Evolutionary conservation across 2,797 vertebrate species (phyloP).

Genomic region (Synanceia verrucosa): DNA sequence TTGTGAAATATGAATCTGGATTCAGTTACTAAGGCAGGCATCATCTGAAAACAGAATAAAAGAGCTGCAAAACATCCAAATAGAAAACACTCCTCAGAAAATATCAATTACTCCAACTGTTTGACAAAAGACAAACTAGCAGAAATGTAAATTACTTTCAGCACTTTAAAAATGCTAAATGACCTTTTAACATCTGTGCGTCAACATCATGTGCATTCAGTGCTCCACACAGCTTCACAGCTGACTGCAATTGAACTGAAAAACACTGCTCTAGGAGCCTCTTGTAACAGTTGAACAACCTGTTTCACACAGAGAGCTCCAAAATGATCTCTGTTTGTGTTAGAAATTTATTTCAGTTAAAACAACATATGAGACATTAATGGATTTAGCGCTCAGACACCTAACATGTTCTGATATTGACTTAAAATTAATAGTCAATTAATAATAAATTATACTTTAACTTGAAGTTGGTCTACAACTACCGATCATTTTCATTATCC

Average conservation of each 20-base stretch:
- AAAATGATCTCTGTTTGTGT: background rate
- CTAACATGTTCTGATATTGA: background rate
- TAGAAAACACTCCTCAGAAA: constrained; percentile 6
- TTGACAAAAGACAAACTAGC: background rate
- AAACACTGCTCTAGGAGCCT: background rate
- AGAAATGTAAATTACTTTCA: background rate
- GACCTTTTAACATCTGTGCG: background rate
- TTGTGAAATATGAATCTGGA: constrained; percentile 27
- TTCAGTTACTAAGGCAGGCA: constrained; percentile 34
- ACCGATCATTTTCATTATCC: background rate
- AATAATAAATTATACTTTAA: background rate
- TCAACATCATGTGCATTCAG: background rate
- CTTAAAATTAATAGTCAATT: too few relatives aligned
- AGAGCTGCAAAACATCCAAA: constrained; percentile 4
- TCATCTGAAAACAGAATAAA: constrained; percentile 10
- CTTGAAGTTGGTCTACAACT: background rate
- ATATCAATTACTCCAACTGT: background rate
- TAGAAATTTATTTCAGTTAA: background rate
- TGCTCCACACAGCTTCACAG: background rate
- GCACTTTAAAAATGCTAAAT: background rate
- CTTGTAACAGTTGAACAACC: background rate
- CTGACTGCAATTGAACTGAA: background rate
- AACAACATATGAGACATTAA: background rate
- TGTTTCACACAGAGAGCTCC: background rate
- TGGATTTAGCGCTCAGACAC: background rate